Evolutionary conservation across 2,113 vertebrate genomes (phyloP).

Genomic region (Fukomys damarensis): DNA sequence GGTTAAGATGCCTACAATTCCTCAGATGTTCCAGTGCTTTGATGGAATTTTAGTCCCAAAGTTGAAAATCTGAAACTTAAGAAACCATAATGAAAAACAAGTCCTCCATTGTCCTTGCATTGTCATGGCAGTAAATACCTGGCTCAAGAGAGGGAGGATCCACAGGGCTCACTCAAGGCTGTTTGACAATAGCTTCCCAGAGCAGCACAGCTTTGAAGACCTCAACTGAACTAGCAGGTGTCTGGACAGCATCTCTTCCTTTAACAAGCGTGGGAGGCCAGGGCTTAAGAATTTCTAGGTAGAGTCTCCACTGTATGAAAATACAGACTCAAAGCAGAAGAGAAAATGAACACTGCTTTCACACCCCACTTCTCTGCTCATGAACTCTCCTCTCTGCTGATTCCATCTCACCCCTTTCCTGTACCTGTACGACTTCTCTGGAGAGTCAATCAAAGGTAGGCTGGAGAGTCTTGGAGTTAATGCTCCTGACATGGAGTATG

Average conservation of each 20-base stretch:
- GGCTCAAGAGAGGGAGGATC: background rate
- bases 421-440: background rate
- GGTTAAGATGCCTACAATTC: background rate
- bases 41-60: conserved; percentile 26
- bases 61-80: conserved; percentile 20
- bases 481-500: background rate
- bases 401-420: background rate
- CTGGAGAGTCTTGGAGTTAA: background rate
- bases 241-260: conserved; percentile 21
- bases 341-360: background rate
- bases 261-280: conserved; percentile 18
- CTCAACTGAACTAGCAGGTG: background rate
- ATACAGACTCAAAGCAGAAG: conserved; percentile 39
- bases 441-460: background rate
- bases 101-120: background rate
- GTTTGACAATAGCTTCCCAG: background rate
- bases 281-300: conserved; percentile 54
- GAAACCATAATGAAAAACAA: background rate
- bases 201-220: background rate
- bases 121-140: background rate
- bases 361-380: background rate
- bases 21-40: background rate
- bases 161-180: background rate
- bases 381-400: background rate
- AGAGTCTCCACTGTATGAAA: conserved; percentile 23